Evolutionary conservation across 2,888 invertebrate species (phyloP), one percentile per base, ranked within the genome.

Genomic region (Meloe dianella): DNA sequence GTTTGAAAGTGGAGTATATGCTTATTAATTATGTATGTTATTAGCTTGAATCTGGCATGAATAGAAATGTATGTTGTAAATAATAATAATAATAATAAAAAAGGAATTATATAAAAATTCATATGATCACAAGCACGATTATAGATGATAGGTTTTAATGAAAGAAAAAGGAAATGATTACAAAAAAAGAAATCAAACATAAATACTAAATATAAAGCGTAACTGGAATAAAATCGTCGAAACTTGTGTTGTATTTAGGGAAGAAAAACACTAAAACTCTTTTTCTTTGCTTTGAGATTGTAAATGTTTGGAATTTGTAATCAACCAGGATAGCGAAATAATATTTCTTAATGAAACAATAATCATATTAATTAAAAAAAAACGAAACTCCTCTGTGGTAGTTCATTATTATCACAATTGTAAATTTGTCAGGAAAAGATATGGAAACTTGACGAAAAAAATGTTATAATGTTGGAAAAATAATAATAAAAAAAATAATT

Each of bases 21-120:
- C 73, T 73, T 75, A 72, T 75, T 73, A 69, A 70, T 58, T 67
- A 64, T 62, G 71, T 71, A 71, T 69, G 73, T 72, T 67, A 65
- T 73, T 71, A 70, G 67, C 71, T 71, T 67, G 67, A 71, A 71
- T 71, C 63, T 72, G 71, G 69, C 67, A 64, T 70, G 65, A 65
- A 67, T 35, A 63, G 56, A 64, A 41, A 68, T 72, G 76, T 77
- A 78, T 74, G 78, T 32, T 41, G 17, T 41, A 41, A 41, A 41
- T 41, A 41, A 38, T 38, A n/a, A 38, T 38, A 38, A 38, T 38
- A 38, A 38, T 38, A 17, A 41, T 7, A 4, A 41, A 2, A 41
- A 41, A 17, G 5, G 14, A 35, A 35, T 35, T 12, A 10, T 4
- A 38, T 14, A 17, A 64, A 38, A 59, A 17, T 30, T 20, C 5